Evolutionary conservation across 2,888 invertebrate genomes (phyloP).

Genomic region (Seladonia tumulorum): DNA sequence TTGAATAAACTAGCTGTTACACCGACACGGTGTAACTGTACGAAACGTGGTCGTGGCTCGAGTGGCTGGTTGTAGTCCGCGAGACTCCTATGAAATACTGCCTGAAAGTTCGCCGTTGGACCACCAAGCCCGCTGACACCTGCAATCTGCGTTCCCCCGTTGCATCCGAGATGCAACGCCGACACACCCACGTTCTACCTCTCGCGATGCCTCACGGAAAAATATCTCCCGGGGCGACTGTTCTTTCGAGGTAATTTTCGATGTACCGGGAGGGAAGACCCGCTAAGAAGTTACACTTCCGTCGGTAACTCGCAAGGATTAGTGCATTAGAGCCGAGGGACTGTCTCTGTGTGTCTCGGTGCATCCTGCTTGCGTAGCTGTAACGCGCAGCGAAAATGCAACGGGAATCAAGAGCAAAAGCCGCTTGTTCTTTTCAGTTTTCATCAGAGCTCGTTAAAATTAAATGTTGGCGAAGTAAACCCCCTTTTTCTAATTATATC

Average conservation of each 20-base stretch:
- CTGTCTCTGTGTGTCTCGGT: neutral
- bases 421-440: neutral
- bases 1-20: constrained; percentile 75
- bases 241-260: constrained; percentile 6
- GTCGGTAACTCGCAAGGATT: neutral
- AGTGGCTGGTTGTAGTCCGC: constrained; percentile 54
- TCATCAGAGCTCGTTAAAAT: neutral
- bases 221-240: neutral
- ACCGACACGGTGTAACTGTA: constrained; percentile 48
- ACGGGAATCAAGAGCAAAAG: neutral
- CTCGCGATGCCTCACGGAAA: constrained; percentile 5
- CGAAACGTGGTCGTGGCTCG: constrained; percentile 27
- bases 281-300: constrained; percentile 5
- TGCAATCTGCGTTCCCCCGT: constrained; percentile 73
- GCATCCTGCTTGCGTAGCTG: neutral
- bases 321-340: neutral
- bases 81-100: constrained; percentile 73
- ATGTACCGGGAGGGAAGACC: neutral
- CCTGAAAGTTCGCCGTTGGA: constrained; percentile 70
- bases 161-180: constrained; percentile 64
- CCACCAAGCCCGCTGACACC: constrained; percentile 68
- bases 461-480: neutral
- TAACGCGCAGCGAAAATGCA: neutral
- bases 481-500: neutral
- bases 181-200: constrained; percentile 47